Evolutionary conservation across 1,140 invertebrate genomes (phyloP).

Genomic region (Spodoptera frugiperda): DNA sequence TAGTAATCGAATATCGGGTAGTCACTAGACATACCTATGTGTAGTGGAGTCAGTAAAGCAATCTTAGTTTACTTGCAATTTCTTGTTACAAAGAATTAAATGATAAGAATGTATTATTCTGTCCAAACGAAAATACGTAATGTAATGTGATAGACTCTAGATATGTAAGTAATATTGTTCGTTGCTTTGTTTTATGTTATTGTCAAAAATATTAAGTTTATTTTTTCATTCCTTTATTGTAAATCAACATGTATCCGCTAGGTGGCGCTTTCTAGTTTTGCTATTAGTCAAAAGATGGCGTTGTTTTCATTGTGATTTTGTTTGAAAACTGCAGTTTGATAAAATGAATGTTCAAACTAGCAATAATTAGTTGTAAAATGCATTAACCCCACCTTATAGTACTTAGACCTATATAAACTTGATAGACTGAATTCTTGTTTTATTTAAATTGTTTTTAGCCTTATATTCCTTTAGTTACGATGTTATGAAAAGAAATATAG

Average conservation of each 20-base stretch:
- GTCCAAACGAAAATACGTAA: constrained; percentile 49
- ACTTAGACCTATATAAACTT: constrained; percentile 27
- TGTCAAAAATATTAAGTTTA: no score
- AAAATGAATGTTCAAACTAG: constrained; percentile 55
- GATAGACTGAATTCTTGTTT: constrained; percentile 37
- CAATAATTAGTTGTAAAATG: constrained; percentile 54
- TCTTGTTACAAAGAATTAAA: constrained; percentile 18
- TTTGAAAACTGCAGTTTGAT: background rate
- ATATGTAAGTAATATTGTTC: constrained; percentile 2
- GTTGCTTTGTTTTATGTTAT: background rate
- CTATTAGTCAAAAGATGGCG: constrained; percentile 30
- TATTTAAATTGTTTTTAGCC: background rate
- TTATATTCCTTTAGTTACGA: no score
- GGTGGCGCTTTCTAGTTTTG: background rate
- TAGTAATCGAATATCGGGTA: constrained; percentile 8
- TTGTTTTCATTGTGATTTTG: constrained; percentile 9
- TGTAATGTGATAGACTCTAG: constrained; percentile 45
- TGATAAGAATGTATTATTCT: constrained; percentile 43
- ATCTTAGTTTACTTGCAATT: constrained; percentile 6
- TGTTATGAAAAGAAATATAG: no score
- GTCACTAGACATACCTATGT: background rate
- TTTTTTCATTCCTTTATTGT: background rate
- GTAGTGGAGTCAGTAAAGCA: background rate
- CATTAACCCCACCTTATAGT: constrained; percentile 13
- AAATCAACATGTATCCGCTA: background rate